phyloP scores from a whole-genome alignment of 2,797 vertebrate genomes.

The Margarornis squamiger region DNA sequence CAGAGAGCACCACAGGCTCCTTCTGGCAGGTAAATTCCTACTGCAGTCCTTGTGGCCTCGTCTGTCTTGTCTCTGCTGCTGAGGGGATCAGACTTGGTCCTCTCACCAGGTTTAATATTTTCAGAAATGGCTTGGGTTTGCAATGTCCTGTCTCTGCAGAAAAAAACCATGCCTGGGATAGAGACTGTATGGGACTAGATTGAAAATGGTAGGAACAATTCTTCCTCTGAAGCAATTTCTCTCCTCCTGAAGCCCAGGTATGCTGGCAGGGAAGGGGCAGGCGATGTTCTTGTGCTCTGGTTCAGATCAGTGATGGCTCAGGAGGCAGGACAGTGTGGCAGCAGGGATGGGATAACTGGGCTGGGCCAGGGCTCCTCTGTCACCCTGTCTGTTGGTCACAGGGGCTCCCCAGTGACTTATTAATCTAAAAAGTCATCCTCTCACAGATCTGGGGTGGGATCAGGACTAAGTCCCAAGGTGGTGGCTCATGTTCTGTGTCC shows the following conservation, averaged over 20 bases:
- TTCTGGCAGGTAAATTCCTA: not conserved
- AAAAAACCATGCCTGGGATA: not conserved
- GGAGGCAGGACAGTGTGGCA: not conserved
- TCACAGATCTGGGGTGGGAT: accelerated
- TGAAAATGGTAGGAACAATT: not conserved
- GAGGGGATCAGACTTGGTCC: not conserved
- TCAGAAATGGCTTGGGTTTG: not conserved
- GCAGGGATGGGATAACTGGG: accelerated
- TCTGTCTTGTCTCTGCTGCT: accelerated
- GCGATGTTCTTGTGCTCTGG: accelerated
- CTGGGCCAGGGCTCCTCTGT: not conserved
- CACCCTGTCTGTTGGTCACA: accelerated
- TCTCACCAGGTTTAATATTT: not conserved
- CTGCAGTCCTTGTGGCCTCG: not conserved
- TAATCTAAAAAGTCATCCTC: not conserved
- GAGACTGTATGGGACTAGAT: not conserved
- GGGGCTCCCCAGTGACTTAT: not conserved
- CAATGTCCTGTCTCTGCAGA: accelerated
- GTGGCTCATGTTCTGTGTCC: not conserved
- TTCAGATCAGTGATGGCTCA: not conserved
- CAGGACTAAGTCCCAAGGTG: not conserved
- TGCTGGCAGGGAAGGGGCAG: not conserved
- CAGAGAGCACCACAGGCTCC: not conserved
- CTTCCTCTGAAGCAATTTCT: not conserved
- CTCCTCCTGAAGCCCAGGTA: not conserved